Evolutionary conservation across 2,888 invertebrate genomes (phyloP).

Genomic region (Philopedon plagiatum): DNA sequence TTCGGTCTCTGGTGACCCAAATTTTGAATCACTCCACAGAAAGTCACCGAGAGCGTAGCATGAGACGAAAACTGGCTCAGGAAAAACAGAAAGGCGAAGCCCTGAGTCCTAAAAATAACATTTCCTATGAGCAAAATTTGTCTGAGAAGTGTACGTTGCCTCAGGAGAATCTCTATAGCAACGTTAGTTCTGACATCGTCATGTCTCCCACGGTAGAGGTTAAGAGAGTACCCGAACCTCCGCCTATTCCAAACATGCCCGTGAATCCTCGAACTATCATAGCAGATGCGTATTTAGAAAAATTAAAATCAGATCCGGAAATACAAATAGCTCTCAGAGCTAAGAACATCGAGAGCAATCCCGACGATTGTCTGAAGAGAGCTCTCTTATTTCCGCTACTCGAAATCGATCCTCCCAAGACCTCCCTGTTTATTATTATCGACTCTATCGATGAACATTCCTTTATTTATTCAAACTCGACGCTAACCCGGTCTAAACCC

Average conservation of each 20-base stretch:
- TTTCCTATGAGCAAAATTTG: constrained; percentile 58
- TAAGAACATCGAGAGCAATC: constrained; percentile 87
- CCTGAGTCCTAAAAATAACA: constrained; percentile 55
- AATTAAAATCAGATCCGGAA: constrained; percentile 83
- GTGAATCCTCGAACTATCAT: constrained; percentile 75
- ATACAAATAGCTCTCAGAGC: constrained; percentile 85
- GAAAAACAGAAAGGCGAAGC: constrained; percentile 56
- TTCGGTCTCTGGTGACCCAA: constrained; percentile 88
- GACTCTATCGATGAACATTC: constrained; percentile 93
- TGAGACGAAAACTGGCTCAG: constrained; percentile 63
- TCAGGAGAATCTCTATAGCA: constrained; percentile 64
- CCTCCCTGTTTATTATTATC: constrained; percentile 86
- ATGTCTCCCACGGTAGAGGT: constrained; percentile 59
- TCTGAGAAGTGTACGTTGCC: constrained; percentile 59
- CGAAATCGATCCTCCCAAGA: constrained; percentile 89
- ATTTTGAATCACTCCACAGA: constrained; percentile 80
- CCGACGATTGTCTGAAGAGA: constrained; percentile 92
- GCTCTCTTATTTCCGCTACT: constrained; percentile 89
- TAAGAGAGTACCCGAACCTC: constrained; percentile 59
- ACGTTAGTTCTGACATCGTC: constrained; percentile 60
- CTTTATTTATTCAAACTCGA: constrained; percentile 73
- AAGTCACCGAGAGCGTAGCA: constrained; percentile 68
- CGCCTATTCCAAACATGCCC: constrained; percentile 67
- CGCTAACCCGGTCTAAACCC: constrained; percentile 71
- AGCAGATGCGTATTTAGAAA: constrained; percentile 87